A percentile compares a stretch with the other conserved stretches of the same genome.
phyloP scores from a whole-genome alignment of 1,140 invertebrate species.

The Pollicipes pollicipes region DNA sequence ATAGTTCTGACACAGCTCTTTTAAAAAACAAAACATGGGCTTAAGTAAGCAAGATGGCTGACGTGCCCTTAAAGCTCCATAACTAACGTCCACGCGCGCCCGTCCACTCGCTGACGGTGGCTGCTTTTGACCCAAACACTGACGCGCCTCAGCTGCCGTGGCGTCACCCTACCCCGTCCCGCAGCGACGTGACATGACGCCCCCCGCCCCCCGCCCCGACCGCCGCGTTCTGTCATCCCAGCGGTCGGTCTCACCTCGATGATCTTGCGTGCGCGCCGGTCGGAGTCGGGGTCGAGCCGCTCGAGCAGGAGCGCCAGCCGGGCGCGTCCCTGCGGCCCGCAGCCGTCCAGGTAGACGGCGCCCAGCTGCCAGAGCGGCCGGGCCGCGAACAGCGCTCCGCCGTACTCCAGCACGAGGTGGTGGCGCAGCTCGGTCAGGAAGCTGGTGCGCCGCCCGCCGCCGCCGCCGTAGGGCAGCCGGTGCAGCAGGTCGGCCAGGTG shows the following conservation, averaged over 20 bases:
- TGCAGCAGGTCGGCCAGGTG: constrained; percentile 77
- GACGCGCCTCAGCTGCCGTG: too few species aligned
- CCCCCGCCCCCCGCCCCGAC: constrained; percentile 34
- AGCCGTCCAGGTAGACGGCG: constrained; percentile 67
- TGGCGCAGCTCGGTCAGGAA: constrained; percentile 39
- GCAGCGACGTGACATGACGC: too few species aligned
- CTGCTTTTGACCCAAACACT: too few species aligned
- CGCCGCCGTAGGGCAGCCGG: constrained; percentile 42
- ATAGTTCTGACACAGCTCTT: too few species aligned
- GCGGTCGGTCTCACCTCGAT: constrained; percentile 40
- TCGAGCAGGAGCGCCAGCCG: constrained; percentile 55
- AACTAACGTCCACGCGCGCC: too few species aligned
- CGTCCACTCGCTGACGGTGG: too few species aligned
- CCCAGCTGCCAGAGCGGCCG: constrained; percentile 73
- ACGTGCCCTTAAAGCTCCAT: too few species aligned
- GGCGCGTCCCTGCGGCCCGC: constrained; percentile 43
- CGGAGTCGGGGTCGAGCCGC: constrained; percentile 47
- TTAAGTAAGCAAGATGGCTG: too few species aligned
- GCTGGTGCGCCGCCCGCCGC: constrained; percentile 22
- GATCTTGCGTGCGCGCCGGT: constrained; percentile 57
- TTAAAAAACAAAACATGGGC: too few species aligned
- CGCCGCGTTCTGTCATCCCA: constrained; percentile 31
- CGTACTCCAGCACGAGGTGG: constrained; percentile 70
- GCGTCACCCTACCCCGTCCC: too few species aligned
- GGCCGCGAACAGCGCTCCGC: constrained; percentile 57